Conservation (phyloP, 2,888 invertebrate genomes). For the Troides aeacus region DNA sequence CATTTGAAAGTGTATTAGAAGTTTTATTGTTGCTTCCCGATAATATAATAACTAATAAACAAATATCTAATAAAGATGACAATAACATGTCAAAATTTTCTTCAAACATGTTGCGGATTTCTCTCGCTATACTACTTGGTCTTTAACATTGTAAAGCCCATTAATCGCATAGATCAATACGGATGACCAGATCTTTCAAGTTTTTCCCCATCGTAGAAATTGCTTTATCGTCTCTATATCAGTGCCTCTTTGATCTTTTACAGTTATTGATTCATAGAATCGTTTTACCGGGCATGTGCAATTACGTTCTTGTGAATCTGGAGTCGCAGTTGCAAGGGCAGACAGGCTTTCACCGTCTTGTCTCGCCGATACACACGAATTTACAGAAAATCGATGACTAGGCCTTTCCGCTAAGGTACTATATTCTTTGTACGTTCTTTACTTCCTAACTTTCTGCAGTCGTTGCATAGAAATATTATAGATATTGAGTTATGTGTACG, state of each 20-base stretch:
- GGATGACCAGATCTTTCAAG: conserved; percentile 4
- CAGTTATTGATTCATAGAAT: conserved; percentile 52
- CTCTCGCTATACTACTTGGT: neutral
- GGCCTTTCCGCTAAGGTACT: conserved; percentile 49
- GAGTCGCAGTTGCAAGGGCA: conserved; percentile 74
- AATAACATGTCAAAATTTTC: neutral
- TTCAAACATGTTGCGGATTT: neutral
- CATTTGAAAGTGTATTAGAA: conserved; percentile 3
- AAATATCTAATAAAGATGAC: neutral
- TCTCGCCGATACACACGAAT: conserved; percentile 44
- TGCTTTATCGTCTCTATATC: conserved; percentile 19
- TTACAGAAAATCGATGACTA: conserved; percentile 51
- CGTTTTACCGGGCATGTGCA: conserved; percentile 62
- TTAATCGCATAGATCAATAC: neutral
- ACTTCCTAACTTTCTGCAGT: conserved; percentile 60
- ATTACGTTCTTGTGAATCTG: conserved; percentile 67
- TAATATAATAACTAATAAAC: neutral
- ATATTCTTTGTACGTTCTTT: conserved; percentile 46
- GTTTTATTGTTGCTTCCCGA: too few species aligned
- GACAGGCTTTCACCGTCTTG: conserved; percentile 72
- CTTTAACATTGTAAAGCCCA: conserved; percentile 6
- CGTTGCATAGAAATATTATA: conserved; percentile 58
- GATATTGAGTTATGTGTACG: conserved; percentile 63
- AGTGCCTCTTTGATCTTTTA: conserved; percentile 17
- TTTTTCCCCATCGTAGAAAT: conserved; percentile 15